phyloP scores from a whole-genome alignment of 2,113 vertebrate species.

The Sebastes fasciatus region DNA sequence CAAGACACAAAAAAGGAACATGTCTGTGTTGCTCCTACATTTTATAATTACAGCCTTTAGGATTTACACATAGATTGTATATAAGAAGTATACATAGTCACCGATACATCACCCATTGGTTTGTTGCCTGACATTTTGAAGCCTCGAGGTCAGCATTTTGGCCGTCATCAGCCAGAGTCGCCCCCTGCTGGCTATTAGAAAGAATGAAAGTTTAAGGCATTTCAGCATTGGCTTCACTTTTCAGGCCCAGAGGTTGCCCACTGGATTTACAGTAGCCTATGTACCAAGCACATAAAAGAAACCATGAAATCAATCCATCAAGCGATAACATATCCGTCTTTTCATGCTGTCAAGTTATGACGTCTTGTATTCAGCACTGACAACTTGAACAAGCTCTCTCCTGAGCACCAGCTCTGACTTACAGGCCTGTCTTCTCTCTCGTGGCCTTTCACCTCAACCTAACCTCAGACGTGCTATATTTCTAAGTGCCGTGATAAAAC shows the following conservation, averaged over 20 bases:
- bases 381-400: not conserved
- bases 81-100: too few species aligned
- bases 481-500: slow-evolving; percentile 52
- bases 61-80: not conserved
- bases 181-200: too few species aligned
- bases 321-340: not conserved
- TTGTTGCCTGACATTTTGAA: too few species aligned
- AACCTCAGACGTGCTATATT: slow-evolving; percentile 10
- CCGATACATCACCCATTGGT: too few species aligned
- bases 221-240: too few species aligned
- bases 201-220: too few species aligned
- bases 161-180: too few species aligned
- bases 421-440: not conserved
- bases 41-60: not conserved
- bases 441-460: slow-evolving; percentile 31
- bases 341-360: slow-evolving; percentile 5
- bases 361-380: not conserved
- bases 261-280: not conserved
- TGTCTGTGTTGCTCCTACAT: not conserved
- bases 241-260: too few species aligned
- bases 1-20: not conserved
- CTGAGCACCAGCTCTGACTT: not conserved
- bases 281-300: not conserved
- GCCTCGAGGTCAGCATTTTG: too few species aligned
- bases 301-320: not conserved